Evolutionary conservation across 1,140 invertebrate genomes (phyloP).

Genomic region (Meloidogyne floridensis): DNA sequence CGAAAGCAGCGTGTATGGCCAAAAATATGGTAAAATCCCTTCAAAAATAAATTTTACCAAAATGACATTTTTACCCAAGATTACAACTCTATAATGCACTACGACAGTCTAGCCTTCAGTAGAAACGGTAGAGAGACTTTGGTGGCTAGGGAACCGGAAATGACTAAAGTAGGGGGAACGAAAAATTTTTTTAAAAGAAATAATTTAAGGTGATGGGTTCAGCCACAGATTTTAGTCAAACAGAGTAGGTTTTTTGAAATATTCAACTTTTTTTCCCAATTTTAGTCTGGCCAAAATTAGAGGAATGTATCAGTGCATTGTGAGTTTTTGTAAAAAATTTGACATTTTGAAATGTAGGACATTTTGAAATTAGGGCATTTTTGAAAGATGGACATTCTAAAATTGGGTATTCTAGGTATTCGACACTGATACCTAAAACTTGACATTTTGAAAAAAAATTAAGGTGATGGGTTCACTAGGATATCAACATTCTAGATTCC

Average conservation of each 20-base stretch:
- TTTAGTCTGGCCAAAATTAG: slow-evolving; percentile 57
- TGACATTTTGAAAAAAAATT: too few relatives aligned
- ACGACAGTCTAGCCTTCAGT: slow-evolving; percentile 64
- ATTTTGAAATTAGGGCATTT: too few relatives aligned
- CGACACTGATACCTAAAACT: too few relatives aligned
- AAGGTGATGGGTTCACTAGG: too few relatives aligned
- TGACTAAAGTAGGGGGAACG: slow-evolving; percentile 45
- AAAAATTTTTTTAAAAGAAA: not conserved
- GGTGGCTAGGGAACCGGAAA: slow-evolving; percentile 56
- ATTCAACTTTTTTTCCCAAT: not conserved
- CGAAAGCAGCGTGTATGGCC: slow-evolving; percentile 58
- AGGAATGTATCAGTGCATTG: slow-evolving; percentile 58
- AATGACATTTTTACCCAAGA: too few relatives aligned
- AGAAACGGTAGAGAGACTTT: slow-evolving; percentile 64
- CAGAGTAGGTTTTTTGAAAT: slow-evolving; percentile 35
- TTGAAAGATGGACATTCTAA: too few relatives aligned
- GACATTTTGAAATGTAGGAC: too few relatives aligned
- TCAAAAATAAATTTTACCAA: not conserved
- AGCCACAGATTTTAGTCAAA: slow-evolving; percentile 63
- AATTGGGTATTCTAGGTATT: too few relatives aligned
- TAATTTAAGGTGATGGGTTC: slow-evolving; percentile 52
- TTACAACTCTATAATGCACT: slow-evolving; percentile 63
- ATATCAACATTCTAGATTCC: too few relatives aligned
- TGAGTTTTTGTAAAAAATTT: slow-evolving; percentile 10
- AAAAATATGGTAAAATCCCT: slow-evolving; percentile 53